Conservation (phyloP, 2,888 invertebrate species). For the Periphyllus acericola region DNA sequence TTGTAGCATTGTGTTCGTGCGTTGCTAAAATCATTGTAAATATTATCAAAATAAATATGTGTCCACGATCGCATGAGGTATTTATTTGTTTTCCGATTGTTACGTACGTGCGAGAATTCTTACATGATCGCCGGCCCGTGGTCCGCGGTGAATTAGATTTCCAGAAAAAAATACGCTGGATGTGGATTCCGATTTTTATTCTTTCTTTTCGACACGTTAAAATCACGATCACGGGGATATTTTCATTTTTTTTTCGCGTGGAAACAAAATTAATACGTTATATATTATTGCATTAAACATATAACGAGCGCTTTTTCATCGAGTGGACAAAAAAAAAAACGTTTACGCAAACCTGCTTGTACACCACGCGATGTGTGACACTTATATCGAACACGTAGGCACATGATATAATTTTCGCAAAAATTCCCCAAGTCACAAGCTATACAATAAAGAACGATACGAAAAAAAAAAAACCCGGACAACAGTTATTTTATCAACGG, state of each 20-base stretch:
- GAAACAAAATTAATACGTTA: not conserved
- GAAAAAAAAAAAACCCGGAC: conserved; percentile 15
- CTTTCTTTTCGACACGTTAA: too few species aligned
- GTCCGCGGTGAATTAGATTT: not conserved
- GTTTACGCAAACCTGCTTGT: not conserved
- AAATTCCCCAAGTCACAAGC: conserved; percentile 16
- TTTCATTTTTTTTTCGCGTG: not conserved
- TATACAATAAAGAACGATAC: not conserved
- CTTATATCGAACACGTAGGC: not conserved
- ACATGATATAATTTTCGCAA: not conserved
- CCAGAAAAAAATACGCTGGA: too few species aligned
- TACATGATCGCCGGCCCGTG: not conserved
- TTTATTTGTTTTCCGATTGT: not conserved
- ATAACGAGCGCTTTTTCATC: not conserved
- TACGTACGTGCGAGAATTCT: not conserved
- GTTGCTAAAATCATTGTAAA: not conserved
- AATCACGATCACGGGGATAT: too few species aligned
- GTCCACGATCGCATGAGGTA: not conserved
- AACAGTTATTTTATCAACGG: conserved; percentile 35
- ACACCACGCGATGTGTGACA: not conserved
- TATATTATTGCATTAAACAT: not conserved
- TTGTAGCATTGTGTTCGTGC: not conserved
- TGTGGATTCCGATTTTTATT: not conserved
- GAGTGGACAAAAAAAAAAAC: not conserved
- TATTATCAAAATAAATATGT: not conserved